Base-by-base conservation (phyloP, 2,113 vertebrate species). In the Centrocercus urophasianus region DNA sequence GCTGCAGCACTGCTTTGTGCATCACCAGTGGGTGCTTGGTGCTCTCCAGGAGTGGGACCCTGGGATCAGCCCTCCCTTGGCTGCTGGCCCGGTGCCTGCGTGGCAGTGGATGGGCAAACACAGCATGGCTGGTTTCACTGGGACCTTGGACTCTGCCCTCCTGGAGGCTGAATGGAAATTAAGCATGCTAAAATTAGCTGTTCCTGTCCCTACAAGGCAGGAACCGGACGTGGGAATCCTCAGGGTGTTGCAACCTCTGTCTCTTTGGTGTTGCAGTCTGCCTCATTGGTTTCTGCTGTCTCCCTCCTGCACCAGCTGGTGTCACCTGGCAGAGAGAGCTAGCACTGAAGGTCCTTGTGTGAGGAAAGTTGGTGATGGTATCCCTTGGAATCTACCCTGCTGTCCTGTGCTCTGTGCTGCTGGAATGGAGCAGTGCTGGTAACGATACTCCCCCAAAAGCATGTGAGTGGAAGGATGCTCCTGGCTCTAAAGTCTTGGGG, bases 1-100 rank as follows among this genome's bases (percentile, higher is more conserved):
- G 43, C 56, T 75, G 70, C 32, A 2, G 27, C n/a, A 34, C 12
- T 10, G 2, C 28, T 32, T 9, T 6, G 18, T 6, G 12, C 22
- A 19, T 42, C 48, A 20, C 64, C 4, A 1, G 2, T 3, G 45
- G 7, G 36, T 15, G 9, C 38, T 3, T 1, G 5, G 12, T 50
- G 48, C 12, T 24, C 24, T 50, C 48, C 15, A 57, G 56, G 30
- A 57, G 17, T 57, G 56, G 56, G 30, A 45, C 56, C 56, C 8
- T 57, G 56, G 56, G 30, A 30, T 57, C 67, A 34, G 21, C 6
- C 10, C 27, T 42, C 19, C 30, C n/a, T n/a, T 25, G 28, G 40
- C n/a, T 25, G 13, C 61, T 20, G 7, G 14, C 36, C 63, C 27
- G 9, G 19, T 18, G 65, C n/a, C 52, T 48, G 2, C 30, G 24